Conservation (phyloP, 1,140 invertebrate species). For the Dolichoris vasculosae region DNA sequence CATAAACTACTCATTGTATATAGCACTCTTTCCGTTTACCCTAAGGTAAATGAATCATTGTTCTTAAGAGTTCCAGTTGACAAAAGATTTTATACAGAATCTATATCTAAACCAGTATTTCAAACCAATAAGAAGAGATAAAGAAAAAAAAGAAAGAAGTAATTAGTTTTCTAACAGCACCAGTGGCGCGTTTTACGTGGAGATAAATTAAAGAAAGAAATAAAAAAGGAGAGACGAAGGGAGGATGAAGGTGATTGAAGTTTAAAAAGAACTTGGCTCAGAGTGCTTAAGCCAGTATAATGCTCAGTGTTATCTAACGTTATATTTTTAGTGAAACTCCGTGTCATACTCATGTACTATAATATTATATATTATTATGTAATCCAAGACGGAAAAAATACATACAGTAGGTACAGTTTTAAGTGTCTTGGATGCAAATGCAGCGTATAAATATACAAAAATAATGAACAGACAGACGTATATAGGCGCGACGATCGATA, state of each 20-base stretch:
- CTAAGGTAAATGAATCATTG: constrained; percentile 65
- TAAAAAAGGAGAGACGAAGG: constrained; percentile 30
- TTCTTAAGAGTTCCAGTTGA: constrained; percentile 73
- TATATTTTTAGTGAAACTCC: constrained; percentile 72
- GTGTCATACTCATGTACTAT: constrained; percentile 70
- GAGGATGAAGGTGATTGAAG: constrained; percentile 29
- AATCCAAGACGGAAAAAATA: constrained; percentile 42
- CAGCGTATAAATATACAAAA: constrained; percentile 44
- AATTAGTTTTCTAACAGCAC: constrained; percentile 72
- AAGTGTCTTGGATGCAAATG: constrained; percentile 44
- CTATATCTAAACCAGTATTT: constrained; percentile 74
- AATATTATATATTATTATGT: constrained; percentile 53
- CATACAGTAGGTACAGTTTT: constrained; percentile 36
- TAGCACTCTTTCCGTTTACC: constrained; percentile 62
- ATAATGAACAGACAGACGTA: constrained; percentile 22
- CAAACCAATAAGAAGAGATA: constrained; percentile 68
- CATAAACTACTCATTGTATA: constrained; percentile 53
- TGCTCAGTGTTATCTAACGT: constrained; percentile 70
- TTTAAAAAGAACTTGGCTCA: constrained; percentile 54
- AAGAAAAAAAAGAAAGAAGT: constrained; percentile 59
- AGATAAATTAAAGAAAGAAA: constrained; percentile 46
- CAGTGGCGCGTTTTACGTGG: constrained; percentile 67
- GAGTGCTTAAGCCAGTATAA: constrained; percentile 70
- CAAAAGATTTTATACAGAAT: constrained; percentile 72
- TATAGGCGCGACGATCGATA: constrained; percentile 20